Evolutionary conservation across 2,888 invertebrate species (phyloP).

Genomic region (Caenorhabditis imperialis): DNA sequence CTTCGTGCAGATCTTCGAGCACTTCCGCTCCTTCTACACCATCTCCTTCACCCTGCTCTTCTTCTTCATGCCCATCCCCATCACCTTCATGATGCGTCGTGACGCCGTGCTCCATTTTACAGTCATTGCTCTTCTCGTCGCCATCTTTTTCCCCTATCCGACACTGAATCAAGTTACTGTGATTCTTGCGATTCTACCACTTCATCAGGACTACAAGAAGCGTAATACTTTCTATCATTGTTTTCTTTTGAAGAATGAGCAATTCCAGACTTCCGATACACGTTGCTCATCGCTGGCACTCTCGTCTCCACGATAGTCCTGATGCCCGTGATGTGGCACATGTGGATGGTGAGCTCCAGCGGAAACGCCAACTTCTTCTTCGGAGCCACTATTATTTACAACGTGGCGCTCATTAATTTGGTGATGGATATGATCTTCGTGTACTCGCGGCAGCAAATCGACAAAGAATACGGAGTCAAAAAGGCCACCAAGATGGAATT

Average conservation of each 20-base stretch:
- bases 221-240: too few relatives aligned
- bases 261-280: slow-evolving; percentile 85
- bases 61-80: slow-evolving; percentile 90
- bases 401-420: slow-evolving; percentile 84
- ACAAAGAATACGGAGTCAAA: slow-evolving; percentile 36
- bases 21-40: slow-evolving; percentile 93
- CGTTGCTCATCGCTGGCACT: slow-evolving; percentile 91
- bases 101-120: slow-evolving; percentile 80
- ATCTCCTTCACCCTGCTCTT: slow-evolving; percentile 97
- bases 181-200: slow-evolving; percentile 89
- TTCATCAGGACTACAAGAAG: slow-evolving; percentile 86
- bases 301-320: slow-evolving; percentile 90
- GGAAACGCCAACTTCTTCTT: slow-evolving; percentile 99
- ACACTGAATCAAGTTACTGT: slow-evolving; percentile 94
- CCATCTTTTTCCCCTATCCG: slow-evolving; percentile 97
- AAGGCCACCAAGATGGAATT: slow-evolving; percentile 47
- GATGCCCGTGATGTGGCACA: slow-evolving; percentile 93
- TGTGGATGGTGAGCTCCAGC: slow-evolving; percentile 97
- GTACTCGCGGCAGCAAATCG: slow-evolving; percentile 52
- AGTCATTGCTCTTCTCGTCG: slow-evolving; percentile 82
- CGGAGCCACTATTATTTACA: slow-evolving; percentile 94
- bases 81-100: slow-evolving; percentile 81
- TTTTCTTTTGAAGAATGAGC: not conserved
- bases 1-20: slow-evolving; percentile 99
- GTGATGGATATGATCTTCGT: slow-evolving; percentile 60